Evolutionary conservation across 2,888 invertebrate genomes (phyloP), one percentile per base, ranked within the genome.

Genomic region (Sarcophaga subvicina): DNA sequence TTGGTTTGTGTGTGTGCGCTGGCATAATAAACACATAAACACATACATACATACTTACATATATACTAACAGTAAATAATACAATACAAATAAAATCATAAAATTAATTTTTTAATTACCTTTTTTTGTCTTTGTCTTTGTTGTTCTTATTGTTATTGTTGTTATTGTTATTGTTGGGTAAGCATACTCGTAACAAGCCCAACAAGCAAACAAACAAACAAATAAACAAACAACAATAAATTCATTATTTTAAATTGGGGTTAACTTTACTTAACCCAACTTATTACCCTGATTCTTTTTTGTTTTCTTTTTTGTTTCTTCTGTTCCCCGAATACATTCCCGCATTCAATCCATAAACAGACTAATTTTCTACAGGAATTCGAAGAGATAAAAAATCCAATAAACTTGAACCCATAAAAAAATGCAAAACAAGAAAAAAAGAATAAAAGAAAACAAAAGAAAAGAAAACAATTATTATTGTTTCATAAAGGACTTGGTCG

Each of bases 91-190:
- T 83, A 80, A 80, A 83, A 83, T 80, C 69, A 77, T 86, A 67
- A 83, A 80, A 83, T 83, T 86, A 86, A 75, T 80, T 80, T 83
- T 83, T 86, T 80, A 86, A 86, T 86, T 86, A 78, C 63, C 63
- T 69, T 80, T 49, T 54, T 22, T 22, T 22, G 22, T 22, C 22
- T 22, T 54, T 54, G 54, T 54, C 5, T 54, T 12, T 54, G 4
- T 14, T 54, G 0, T 17, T 54, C 17, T 54, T 54, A 54, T 54
- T 54, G 4, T n/a, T n/a, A n/a, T 54, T 54, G 12, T 49, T 49
- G 14, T 49, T 80, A 59, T 66, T 63, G 69, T 73, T 73, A 14
- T 49, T 71, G 71, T 17, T 72, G 17, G 54, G 62, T 37, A 62
- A 45, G 71, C 64, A 59, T 71, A 27, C 60, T 54, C 45, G 60